Evolutionary conservation across 2,113 vertebrate species (phyloP), one percentile per base, ranked within the genome.

Genomic region (Pachyramphus minor): DNA sequence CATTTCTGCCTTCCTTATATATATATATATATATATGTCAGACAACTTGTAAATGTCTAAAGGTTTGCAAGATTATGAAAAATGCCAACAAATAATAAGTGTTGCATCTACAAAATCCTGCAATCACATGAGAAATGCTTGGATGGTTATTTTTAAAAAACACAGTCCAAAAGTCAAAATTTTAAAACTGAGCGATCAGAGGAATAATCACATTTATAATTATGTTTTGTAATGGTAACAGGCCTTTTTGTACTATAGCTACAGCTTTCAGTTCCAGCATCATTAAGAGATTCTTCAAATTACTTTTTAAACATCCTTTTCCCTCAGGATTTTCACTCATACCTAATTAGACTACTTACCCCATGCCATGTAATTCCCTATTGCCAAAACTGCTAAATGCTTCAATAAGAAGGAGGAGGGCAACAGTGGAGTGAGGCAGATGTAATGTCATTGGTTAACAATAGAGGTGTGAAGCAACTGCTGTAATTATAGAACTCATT

Each of bases 351-450:
- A 95, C 97, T 97, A 98, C 97, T 98, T 98, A 98, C 97, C 98
- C 97, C 95, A 98, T 97, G 97, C 97, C 95, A 98, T 98, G 97
- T 97, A 98, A 98, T 98, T 97, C 98, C 98, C 98, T 95, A 96
- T 97, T 98, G 98, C 97, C 97, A 98, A 98, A 98, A 98, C 97
- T 98, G 97, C 97, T 98, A 98, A 98, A 98, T 98, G 98, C 97
- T 98, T 98, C 97, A 97, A 94, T 98, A 97, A 97, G 97, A 96
- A 96, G 96, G 97, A 97, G 95, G 96, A 98, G 97, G 97, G 96
- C 96, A 98, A 91, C 97, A 97, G 96, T 88, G 91, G 97, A 98
- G 93, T 92, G 97, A 98, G 98, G 98, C 98, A 99, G 98, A 99
- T 99, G 98, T 98, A 98, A 98, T 98, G 98, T 98, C 96, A 97